phyloP scores from a whole-genome alignment of 2,797 vertebrate species.

The Platyrinchus mystaceus region DNA sequence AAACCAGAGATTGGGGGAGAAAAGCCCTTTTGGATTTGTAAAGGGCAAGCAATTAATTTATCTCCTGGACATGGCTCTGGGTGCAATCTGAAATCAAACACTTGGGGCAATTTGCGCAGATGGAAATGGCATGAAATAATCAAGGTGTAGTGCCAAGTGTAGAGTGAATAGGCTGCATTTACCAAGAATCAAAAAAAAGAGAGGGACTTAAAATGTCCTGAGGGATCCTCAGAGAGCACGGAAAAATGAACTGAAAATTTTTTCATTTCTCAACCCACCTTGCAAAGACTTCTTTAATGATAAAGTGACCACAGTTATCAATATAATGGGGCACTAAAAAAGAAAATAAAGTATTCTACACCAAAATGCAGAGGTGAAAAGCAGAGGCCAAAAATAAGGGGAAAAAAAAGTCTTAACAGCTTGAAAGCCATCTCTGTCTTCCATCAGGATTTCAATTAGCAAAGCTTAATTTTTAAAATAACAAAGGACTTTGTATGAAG shows the following conservation, averaged over 20 bases:
- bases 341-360: not conserved
- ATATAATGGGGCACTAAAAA: not conserved
- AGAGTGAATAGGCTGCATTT: not conserved
- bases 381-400: not conserved
- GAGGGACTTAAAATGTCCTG: not conserved
- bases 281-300: not conserved
- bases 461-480: not conserved
- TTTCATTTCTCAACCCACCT: not conserved
- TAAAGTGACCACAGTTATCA: not conserved
- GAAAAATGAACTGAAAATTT: not conserved
- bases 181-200: not conserved
- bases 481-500: not conserved
- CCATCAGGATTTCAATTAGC: not conserved
- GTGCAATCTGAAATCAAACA: slow-evolving; percentile 25
- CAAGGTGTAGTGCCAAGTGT: not conserved
- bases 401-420: accelerated
- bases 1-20: not conserved
- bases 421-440: not conserved
- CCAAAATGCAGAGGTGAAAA: not conserved
- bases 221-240: not conserved
- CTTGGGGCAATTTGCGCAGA: not conserved
- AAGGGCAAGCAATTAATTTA: slow-evolving; percentile 65
- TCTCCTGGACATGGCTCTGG: not conserved
- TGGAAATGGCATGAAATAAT: not conserved
- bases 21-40: slow-evolving; percentile 39